Evolutionary conservation across 2,797 vertebrate species (phyloP).

Genomic region (Sitta carolinensis): DNA sequence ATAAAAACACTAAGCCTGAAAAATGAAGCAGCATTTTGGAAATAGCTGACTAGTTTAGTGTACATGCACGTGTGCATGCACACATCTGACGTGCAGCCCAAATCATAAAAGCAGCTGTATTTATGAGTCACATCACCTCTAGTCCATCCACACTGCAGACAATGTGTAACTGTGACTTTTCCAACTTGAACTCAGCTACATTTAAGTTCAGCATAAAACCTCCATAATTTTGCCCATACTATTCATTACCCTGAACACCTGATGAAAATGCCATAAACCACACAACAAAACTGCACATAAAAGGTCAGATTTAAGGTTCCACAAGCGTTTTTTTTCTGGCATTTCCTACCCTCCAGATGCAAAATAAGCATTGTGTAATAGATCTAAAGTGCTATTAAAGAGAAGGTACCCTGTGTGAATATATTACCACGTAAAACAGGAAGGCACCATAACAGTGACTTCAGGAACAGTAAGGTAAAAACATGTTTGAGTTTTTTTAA

Average conservation of each 20-base stretch:
- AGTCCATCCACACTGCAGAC: not conserved
- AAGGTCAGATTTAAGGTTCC: not conserved
- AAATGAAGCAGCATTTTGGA: not conserved
- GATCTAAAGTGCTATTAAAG: not conserved
- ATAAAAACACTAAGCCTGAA: not conserved
- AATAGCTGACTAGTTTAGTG: not conserved
- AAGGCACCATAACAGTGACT: not conserved
- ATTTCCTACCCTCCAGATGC: not conserved
- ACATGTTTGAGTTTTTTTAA: not conserved
- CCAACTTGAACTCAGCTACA: not conserved
- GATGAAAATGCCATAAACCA: not conserved
- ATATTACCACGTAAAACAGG: not conserved
- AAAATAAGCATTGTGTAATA: not conserved
- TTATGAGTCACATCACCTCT: not conserved
- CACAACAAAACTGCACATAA: not conserved
- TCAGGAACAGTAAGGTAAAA: not conserved
- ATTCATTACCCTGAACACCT: not conserved
- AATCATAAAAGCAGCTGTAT: not conserved
- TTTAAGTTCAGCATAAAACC: not conserved
- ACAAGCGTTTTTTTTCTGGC: rapidly evolving
- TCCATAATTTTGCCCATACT: not conserved
- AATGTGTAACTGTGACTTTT: not conserved
- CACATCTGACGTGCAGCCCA: rapidly evolving
- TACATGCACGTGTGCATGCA: not conserved
- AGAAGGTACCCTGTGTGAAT: not conserved